Base-by-base conservation (phyloP, 53 echinoderm and acorn worm species). In the Mesocentrotus franciscanus region DNA sequence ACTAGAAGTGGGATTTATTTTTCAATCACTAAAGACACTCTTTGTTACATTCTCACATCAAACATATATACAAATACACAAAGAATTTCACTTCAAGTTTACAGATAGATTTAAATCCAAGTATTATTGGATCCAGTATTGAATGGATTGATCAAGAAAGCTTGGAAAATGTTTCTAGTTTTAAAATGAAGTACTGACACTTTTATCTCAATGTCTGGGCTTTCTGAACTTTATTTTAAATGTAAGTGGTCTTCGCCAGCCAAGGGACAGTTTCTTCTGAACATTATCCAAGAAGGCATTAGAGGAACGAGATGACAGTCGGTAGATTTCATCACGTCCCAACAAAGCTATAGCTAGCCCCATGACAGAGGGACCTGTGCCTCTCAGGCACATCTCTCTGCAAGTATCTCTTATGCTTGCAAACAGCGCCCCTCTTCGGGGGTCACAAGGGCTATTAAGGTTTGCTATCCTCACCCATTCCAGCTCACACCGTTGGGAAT, bases 391-490 rank as follows among this genome's bases (percentile, higher is more conserved):
- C 72, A 75, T 92, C 92, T 72, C 57, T 92, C 92, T 56, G 14
- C 92, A 92, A 92, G 92, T 92, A 92, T 92, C 72, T 92, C 92
- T 92, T 92, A 56, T 92, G 92, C 75, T 92, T 92, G 75, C 74
- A 92, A 71, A 92, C 75, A 92, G 74, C 22, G 91, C 66, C 66
- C 91, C 66, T 66, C 91, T 91, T 91, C 20, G 87, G 91, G 91
- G 91, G 91, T 91, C 91, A 91, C 64, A 1, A 20, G 36, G 62
- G 62, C 64, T 66, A 91, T 91, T 62, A 91, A 60, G 58, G 55
- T 66, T 59, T 56, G 35, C 81, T 56, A 91, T 66, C 64, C 56
- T 64, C 10, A 16, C 64, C 61, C 16, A 60, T 29, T 32, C 59
- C 60, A 90, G 55, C 60, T 42, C 39, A 22, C 42, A 39, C 22